A percentile compares a stretch with the other conserved stretches of the same genome.
Evolutionary conservation across 2,113 vertebrate genomes (phyloP).

Genomic region (Oxyruncus cristatus): DNA sequence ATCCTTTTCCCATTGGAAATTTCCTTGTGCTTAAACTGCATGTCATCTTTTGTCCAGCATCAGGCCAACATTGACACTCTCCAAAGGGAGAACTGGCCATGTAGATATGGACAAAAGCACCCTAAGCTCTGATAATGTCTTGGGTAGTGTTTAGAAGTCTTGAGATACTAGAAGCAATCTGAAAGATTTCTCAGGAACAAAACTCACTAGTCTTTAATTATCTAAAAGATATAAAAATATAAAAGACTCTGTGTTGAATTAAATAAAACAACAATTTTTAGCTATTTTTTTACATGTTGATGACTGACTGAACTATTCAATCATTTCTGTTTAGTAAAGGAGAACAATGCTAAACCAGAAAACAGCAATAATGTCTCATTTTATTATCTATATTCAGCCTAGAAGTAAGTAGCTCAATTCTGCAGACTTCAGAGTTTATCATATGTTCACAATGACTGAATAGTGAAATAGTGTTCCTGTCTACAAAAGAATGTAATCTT

Average conservation of each 20-base stretch:
- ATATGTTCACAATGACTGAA: not conserved
- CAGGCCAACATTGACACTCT: not conserved
- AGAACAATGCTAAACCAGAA: not conserved
- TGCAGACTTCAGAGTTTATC: not conserved
- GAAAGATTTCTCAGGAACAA: not conserved
- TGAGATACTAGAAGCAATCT: not conserved
- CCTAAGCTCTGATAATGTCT: not conserved
- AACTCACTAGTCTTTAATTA: not conserved
- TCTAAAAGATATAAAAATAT: not conserved
- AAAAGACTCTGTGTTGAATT: not conserved
- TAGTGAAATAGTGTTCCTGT: not conserved
- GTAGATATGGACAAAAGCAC: not conserved
- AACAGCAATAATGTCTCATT: not conserved
- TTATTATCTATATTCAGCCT: not conserved
- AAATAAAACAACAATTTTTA: not conserved
- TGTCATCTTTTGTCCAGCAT: not conserved
- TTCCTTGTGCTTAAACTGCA: not conserved
- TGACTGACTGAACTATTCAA: not conserved
- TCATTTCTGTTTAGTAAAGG: not conserved
- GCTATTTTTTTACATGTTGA: not conserved
- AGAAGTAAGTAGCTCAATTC: not conserved
- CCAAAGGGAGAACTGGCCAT: not conserved
- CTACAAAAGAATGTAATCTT: slow-evolving; percentile 20
- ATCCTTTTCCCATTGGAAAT: not conserved
- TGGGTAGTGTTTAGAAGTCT: not conserved